Conservation (phyloP, 1,140 invertebrate genomes). For the Calosoma granatense region DNA sequence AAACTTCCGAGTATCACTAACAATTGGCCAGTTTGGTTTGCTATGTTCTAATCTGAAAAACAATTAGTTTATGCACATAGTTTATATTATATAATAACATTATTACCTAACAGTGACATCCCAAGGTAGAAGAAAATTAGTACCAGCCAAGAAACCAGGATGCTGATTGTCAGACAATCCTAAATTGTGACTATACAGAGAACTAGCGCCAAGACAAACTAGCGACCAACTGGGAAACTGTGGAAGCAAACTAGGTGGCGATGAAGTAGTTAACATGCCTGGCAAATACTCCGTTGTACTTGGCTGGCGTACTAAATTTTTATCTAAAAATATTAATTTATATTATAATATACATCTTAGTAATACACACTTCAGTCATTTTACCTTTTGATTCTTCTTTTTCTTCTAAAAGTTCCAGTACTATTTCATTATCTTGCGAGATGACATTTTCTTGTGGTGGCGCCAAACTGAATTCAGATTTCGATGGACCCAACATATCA, state of each 20-base stretch:
- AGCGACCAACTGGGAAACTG: constrained; percentile 90
- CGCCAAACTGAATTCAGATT: not conserved
- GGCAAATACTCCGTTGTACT: constrained; percentile 85
- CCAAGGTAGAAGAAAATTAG: constrained; percentile 91
- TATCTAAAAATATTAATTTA: constrained; percentile 33
- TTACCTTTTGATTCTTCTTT: constrained; percentile 9
- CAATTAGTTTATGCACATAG: not conserved
- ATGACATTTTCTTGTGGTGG: not conserved
- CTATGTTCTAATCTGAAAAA: not conserved
- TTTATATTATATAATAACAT: not conserved
- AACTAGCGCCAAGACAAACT: constrained; percentile 80
- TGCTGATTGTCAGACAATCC: constrained; percentile 67
- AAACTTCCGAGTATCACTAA: constrained; percentile 12
- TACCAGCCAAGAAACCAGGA: constrained; percentile 78
- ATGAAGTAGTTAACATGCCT: constrained; percentile 76
- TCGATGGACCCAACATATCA: constrained; percentile 7
- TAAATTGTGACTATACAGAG: constrained; percentile 82
- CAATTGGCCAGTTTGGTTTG: constrained; percentile 19
- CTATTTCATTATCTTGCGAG: constrained; percentile 8
- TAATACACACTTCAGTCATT: not conserved
- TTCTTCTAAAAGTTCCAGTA: constrained; percentile 7
- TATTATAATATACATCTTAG: constrained; percentile 11
- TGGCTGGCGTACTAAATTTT: constrained; percentile 53
- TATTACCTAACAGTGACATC: constrained; percentile 63
- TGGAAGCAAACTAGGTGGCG: constrained; percentile 68